Conservation (phyloP, 2,797 vertebrate species). For the Tokudaia tokunoshimensis region DNA sequence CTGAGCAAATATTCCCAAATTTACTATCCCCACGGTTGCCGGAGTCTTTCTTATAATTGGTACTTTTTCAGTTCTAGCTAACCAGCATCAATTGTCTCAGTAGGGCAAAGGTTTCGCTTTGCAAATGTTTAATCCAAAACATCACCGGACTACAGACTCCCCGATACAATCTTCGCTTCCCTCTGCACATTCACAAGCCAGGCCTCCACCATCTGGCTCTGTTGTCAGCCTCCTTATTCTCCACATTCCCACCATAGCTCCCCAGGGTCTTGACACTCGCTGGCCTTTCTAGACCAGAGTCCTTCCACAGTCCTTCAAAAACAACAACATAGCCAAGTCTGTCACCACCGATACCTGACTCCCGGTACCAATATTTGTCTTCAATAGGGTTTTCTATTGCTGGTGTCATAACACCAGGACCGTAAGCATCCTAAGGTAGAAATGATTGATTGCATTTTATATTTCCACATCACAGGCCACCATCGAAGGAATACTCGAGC, state of each 20-base stretch:
- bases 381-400: background rate
- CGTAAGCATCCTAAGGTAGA: background rate
- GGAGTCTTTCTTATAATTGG: background rate
- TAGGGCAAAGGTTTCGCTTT: background rate
- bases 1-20: background rate
- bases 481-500: background rate
- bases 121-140: background rate
- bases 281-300: background rate
- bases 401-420: background rate
- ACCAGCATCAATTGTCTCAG: background rate
- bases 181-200: background rate
- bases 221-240: background rate
- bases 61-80: background rate
- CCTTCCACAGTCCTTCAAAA: background rate
- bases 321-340: background rate
- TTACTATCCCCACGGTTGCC: background rate
- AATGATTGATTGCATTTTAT: background rate
- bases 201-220: background rate
- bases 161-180: background rate
- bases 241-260: too few species aligned
- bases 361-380: background rate
- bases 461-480: background rate
- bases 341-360: background rate
- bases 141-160: background rate
- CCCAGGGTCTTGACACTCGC: background rate